A percentile compares a stretch with the other conserved stretches of the same genome.
Conservation (phyloP, 1,140 invertebrate species). For the Zaprionus lachaisei region DNA sequence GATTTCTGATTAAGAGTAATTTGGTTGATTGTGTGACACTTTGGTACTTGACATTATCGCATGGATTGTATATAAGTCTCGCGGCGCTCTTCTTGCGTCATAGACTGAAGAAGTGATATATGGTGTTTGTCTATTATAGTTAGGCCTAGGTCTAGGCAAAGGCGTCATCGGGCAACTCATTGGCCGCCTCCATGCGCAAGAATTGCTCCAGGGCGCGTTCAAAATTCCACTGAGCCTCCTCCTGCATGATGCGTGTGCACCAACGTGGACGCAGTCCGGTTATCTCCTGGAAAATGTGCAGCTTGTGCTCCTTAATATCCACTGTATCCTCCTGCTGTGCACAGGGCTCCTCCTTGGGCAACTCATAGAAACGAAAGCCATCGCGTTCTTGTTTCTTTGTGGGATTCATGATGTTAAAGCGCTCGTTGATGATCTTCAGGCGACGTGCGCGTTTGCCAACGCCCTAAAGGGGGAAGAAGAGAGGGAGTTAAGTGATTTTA, state of each 20-base stretch:
- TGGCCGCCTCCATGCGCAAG: conserved; percentile 21
- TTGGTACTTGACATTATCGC: conserved; percentile 26
- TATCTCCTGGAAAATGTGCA: conserved; percentile 66
- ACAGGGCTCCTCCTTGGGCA: neutral
- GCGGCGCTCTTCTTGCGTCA: conserved; percentile 17
- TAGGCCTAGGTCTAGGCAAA: conserved; percentile 33
- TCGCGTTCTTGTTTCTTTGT: conserved; percentile 42
- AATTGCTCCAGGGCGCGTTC: conserved; percentile 53
- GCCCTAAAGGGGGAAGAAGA: conserved; percentile 33
- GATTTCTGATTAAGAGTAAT: conserved; percentile 1
- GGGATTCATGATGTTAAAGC: conserved; percentile 60
- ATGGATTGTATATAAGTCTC: neutral
- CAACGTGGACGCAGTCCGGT: conserved; percentile 66
- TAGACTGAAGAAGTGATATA: neutral
- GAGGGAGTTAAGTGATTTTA: neutral
- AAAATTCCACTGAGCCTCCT: conserved; percentile 68
- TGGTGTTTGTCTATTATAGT: too few relatives aligned
- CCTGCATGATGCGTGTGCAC: conserved; percentile 69
- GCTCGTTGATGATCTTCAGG: conserved; percentile 67
- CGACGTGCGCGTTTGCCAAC: conserved; percentile 42
- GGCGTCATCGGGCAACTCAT: conserved; percentile 51
- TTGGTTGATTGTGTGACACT: neutral
- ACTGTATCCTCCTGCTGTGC: conserved; percentile 46
- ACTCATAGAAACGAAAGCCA: conserved; percentile 60
- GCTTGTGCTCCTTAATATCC: conserved; percentile 58